Conservation (phyloP, 2,888 invertebrate species). For the Dicranocentrus wangi region DNA sequence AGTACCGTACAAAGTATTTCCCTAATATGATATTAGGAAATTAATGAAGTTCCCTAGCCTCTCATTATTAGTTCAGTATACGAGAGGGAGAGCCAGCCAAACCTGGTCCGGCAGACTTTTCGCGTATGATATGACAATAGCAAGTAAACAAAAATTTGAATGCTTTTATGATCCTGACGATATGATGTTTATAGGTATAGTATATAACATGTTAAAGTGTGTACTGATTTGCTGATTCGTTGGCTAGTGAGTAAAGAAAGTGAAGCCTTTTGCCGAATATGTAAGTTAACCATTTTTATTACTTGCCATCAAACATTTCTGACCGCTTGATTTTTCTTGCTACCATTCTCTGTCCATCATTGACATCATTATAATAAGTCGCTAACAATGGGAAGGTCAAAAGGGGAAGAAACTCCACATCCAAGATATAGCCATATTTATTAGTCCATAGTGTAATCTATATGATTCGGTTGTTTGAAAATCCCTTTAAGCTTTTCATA, state of each 20-base stretch:
- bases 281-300: no score
- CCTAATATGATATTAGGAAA: conserved; percentile 44
- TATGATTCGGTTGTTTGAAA: no score
- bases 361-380: conserved; percentile 5
- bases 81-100: no score
- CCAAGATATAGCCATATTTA: conserved; percentile 8
- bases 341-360: not conserved
- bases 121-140: conserved; percentile 22
- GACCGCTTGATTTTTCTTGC: not conserved
- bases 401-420: conserved; percentile 30
- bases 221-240: no score
- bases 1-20: no score
- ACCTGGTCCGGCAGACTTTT: not conserved
- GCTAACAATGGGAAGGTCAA: conserved; percentile 40
- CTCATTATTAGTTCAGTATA: conserved; percentile 46
- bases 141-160: not conserved
- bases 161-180: not conserved
- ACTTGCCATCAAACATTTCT: not conserved
- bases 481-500: no score
- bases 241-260: no score
- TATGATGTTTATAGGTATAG: no score
- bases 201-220: no score
- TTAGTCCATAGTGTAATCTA: no score
- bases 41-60: conserved; percentile 33
- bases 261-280: not conserved